Percentiles rank a stretch among this genome's conserved stretches.
phyloP scores from a whole-genome alignment of 2,888 invertebrate species.

The Philopedon plagiatum region DNA sequence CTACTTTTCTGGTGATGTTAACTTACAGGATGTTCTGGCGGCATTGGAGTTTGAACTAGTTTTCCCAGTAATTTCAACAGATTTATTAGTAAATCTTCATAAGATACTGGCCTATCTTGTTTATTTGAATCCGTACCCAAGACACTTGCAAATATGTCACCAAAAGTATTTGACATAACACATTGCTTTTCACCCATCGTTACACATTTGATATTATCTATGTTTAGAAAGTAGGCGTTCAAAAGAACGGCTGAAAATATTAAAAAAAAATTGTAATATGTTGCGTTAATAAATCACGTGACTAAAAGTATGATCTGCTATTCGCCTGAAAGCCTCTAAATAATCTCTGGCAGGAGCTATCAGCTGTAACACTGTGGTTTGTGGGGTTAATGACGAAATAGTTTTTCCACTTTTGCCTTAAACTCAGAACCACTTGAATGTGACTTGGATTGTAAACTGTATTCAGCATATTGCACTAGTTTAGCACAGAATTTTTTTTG shows the following conservation, averaged over 20 bases:
- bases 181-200: conserved; percentile 71
- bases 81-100: conserved; percentile 80
- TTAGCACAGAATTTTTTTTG: no score
- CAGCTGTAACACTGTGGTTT: no score
- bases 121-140: conserved; percentile 75
- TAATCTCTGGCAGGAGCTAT: no score
- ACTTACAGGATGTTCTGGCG: conserved; percentile 64
- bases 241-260: conserved; percentile 65
- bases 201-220: conserved; percentile 72
- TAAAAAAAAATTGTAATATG: not conserved
- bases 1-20: no score
- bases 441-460: no score
- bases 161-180: conserved; percentile 75
- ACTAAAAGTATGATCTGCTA: no score
- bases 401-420: no score
- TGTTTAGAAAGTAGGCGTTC: conserved; percentile 71
- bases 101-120: conserved; percentile 78
- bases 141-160: conserved; percentile 83
- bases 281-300: no score
- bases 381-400: no score
- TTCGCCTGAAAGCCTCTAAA: no score
- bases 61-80: conserved; percentile 77
- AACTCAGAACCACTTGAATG: no score
- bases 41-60: conserved; percentile 76
- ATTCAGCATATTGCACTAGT: no score